A percentile compares a stretch with the other conserved stretches of the same genome.
Conservation (phyloP, 2,888 invertebrate species). For the Harpalus rufipes region DNA sequence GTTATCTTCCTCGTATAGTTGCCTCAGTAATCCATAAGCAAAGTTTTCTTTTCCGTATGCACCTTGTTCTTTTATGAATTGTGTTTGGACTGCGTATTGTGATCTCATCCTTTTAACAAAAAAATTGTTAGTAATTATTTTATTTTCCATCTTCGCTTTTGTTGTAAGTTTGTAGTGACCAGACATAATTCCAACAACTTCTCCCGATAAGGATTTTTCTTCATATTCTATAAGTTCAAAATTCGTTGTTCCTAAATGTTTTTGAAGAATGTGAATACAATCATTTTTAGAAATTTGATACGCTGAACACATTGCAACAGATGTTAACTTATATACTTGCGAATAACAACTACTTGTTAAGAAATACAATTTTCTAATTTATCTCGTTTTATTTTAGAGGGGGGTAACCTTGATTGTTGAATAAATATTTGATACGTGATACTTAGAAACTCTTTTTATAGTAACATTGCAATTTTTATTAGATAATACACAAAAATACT, state of each 20-base stretch:
- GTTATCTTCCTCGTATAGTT: slow-evolving; percentile 59
- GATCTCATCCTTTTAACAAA: slow-evolving; percentile 58
- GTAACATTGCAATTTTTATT: slow-evolving; percentile 1
- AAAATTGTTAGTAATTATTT: slow-evolving; percentile 22
- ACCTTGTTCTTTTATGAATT: slow-evolving; percentile 52
- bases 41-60: slow-evolving; percentile 67
- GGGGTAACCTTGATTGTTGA: slow-evolving; percentile 33
- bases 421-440: not conserved
- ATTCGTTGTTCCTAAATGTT: slow-evolving; percentile 61
- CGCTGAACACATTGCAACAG: slow-evolving; percentile 13
- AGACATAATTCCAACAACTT: slow-evolving; percentile 66
- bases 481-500: not conserved
- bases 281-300: slow-evolving; percentile 56
- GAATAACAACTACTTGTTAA: not conserved
- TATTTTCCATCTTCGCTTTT: slow-evolving; percentile 44
- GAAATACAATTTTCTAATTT: slow-evolving; percentile 21
- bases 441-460: not conserved
- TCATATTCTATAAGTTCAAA: slow-evolving; percentile 69
- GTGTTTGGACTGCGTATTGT: slow-evolving; percentile 25
- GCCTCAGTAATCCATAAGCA: slow-evolving; percentile 63
- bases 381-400: slow-evolving; percentile 13
- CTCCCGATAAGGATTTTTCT: slow-evolving; percentile 61
- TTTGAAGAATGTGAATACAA: slow-evolving; percentile 63
- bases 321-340: not conserved
- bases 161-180: slow-evolving; percentile 50